A percentile compares a stretch with the other conserved stretches of the same genome.
Conservation (phyloP, 2,888 invertebrate species). For the Drosophila algonquin region DNA sequence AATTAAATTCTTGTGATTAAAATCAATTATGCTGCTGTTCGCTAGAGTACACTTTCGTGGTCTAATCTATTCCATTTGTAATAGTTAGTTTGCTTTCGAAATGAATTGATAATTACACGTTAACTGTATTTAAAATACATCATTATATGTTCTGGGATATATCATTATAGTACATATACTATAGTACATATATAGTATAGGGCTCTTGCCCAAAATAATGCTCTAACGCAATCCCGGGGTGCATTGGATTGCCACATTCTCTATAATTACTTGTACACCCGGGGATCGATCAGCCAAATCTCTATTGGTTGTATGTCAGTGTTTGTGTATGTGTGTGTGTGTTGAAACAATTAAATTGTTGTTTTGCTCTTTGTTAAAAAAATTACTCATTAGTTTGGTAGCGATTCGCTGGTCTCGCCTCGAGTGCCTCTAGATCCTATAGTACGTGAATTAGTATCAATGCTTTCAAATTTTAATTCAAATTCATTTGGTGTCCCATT, state of each 20-base stretch:
- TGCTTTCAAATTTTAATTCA: conserved; percentile 17
- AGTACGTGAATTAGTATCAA: conserved; percentile 23
- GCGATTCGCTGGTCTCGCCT: conserved; percentile 36
- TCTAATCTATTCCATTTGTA: conserved; percentile 67
- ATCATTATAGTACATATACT: conserved; percentile 9
- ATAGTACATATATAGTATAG: conserved; percentile 21
- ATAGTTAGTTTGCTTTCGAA: conserved; percentile 75
- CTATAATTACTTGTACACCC: conserved; percentile 31
- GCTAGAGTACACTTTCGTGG: conserved; percentile 27
- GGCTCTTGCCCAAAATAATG: neutral
- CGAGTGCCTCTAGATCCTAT: conserved; percentile 26
- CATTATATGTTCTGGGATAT: conserved; percentile 57
- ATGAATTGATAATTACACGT: conserved; percentile 57
- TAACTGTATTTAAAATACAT: conserved; percentile 68
- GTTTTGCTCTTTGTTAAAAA: conserved; percentile 31
- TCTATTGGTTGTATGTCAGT: neutral
- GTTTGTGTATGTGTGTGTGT: conserved; percentile 11
- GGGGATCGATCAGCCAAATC: conserved; percentile 13
- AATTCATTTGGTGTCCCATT: conserved; percentile 32
- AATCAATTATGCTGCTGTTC: conserved; percentile 62
- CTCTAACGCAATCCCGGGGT: neutral
- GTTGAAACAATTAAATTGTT: conserved; percentile 68
- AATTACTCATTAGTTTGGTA: conserved; percentile 42
- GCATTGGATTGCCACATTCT: conserved; percentile 3
- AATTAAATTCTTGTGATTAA: conserved; percentile 73